phyloP scores from a whole-genome alignment of 2,888 invertebrate species.

The Caprella mutica region DNA sequence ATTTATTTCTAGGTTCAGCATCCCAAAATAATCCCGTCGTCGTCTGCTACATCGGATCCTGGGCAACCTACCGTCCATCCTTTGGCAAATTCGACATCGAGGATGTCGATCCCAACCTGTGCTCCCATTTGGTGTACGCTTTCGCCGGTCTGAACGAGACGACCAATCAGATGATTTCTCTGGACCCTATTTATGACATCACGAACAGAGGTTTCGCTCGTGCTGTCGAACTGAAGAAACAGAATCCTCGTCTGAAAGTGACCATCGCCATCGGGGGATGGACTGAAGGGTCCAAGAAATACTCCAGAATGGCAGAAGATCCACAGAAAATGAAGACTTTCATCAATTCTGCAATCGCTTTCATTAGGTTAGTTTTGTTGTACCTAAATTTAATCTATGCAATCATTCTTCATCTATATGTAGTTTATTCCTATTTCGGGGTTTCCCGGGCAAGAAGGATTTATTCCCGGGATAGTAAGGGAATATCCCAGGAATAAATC shows the following conservation, averaged over 20 bases:
- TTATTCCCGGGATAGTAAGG: too few relatives aligned
- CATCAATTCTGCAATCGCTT: slow-evolving; percentile 55
- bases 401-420: too few relatives aligned
- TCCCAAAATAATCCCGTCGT: slow-evolving; percentile 46
- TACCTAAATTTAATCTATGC: too few relatives aligned
- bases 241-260: slow-evolving; percentile 46
- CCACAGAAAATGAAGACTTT: slow-evolving; percentile 42
- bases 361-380: slow-evolving; percentile 44
- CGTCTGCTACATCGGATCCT: slow-evolving; percentile 67
- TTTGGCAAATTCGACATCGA: slow-evolving; percentile 55
- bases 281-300: slow-evolving; percentile 43
- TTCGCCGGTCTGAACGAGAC: slow-evolving; percentile 60
- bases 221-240: slow-evolving; percentile 29
- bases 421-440: too few relatives aligned
- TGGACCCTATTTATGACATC: slow-evolving; percentile 27
- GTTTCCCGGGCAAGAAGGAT: too few relatives aligned
- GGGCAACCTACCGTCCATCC: slow-evolving; percentile 62
- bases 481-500: too few relatives aligned
- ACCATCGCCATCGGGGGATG: slow-evolving; percentile 54
- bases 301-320: slow-evolving; percentile 42
- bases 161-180: slow-evolving; percentile 38
- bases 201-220: slow-evolving; percentile 17
- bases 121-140: slow-evolving; percentile 68
- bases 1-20: too few relatives aligned
- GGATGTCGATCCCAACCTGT: slow-evolving; percentile 58